Evolutionary conservation across 2,888 invertebrate species (phyloP).

Genomic region (Eulithis prunata): DNA sequence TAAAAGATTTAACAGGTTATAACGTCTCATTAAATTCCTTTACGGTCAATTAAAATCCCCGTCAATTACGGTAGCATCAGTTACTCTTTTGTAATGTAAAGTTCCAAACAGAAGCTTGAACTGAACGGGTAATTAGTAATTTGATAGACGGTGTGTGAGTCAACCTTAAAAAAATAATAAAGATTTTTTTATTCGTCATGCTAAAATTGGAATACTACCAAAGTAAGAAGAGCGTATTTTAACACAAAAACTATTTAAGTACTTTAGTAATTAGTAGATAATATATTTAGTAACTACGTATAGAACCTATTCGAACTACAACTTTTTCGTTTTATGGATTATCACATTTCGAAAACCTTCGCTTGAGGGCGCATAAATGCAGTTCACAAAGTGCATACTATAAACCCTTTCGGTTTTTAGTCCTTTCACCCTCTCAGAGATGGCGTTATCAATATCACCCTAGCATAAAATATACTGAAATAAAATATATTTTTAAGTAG

Average conservation of each 20-base stretch:
- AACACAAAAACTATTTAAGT: no score
- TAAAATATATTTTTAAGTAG: no score
- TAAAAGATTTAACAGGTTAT: neutral
- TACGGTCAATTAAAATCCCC: neutral
- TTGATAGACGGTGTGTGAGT: no score
- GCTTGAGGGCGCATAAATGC: constrained; percentile 54
- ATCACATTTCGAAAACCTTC: constrained; percentile 28
- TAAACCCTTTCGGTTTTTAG: constrained; percentile 48
- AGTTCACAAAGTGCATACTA: constrained; percentile 51
- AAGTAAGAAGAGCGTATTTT: no score
- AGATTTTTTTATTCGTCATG: no score
- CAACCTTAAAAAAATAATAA: no score
- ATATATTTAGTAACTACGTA: neutral
- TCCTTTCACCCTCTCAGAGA: constrained; percentile 64
- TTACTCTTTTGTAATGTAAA: no score
- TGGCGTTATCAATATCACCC: constrained; percentile 52
- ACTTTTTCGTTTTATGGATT: constrained; percentile 14
- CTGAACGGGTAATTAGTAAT: no score
- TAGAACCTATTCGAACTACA: neutral
- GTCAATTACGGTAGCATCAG: neutral
- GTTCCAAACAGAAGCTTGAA: no score
- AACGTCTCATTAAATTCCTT: neutral
- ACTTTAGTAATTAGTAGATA: no score
- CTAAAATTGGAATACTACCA: no score
- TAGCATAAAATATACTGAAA: neutral